A percentile compares a stretch with the other conserved stretches of the same genome.
Conservation (phyloP, 2,888 invertebrate species). For the Liodrosophila aerea region DNA sequence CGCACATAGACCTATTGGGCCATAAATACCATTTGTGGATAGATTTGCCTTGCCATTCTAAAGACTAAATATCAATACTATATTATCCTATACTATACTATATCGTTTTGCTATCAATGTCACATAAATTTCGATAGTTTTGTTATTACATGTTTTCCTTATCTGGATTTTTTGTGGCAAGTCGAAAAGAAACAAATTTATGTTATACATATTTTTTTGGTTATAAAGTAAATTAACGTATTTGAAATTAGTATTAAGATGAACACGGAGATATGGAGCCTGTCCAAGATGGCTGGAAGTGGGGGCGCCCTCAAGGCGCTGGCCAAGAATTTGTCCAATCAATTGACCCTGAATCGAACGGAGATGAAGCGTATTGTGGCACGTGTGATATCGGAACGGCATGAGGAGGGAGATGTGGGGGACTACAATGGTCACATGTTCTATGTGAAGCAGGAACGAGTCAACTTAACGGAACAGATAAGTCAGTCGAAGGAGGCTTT, state of each 20-base stretch:
- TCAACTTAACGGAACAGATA: constrained; percentile 51
- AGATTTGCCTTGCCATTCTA: no score
- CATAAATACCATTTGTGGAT: no score
- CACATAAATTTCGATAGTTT: no score
- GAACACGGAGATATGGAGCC: constrained; percentile 54
- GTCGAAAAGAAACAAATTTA: no score
- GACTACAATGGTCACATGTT: constrained; percentile 54
- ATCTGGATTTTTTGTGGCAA: no score
- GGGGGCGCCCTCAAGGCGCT: constrained; percentile 57
- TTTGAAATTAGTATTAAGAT: constrained; percentile 1
- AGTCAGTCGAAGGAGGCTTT: constrained; percentile 61
- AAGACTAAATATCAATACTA: no score
- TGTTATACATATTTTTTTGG: no score
- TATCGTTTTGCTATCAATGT: no score
- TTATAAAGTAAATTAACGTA: no score
- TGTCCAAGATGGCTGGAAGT: constrained; percentile 38
- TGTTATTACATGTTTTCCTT: no score
- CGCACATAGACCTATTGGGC: no score
- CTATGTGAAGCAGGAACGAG: constrained; percentile 46
- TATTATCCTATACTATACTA: no score
- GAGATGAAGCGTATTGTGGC: constrained; percentile 55
- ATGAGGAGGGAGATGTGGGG: constrained; percentile 43
- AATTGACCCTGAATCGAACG: constrained; percentile 38
- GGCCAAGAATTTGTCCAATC: constrained; percentile 54
- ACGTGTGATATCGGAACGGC: constrained; percentile 53